Base-by-base conservation (phyloP, 2,113 vertebrate species). In the Hydrolagus affinis region DNA sequence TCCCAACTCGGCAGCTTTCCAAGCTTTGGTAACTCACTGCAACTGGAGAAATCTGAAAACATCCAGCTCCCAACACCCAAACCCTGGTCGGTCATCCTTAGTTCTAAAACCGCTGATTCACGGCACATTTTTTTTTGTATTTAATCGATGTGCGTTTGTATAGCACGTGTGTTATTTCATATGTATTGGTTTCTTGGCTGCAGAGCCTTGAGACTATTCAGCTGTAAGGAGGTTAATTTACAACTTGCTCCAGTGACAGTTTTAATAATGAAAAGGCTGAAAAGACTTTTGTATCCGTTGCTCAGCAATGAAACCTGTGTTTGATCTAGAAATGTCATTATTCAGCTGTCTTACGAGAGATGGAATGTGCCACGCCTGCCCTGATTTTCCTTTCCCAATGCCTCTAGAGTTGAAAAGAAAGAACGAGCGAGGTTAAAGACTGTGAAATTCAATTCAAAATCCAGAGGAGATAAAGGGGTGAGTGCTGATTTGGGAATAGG, bases 401-500 rank as follows among this genome's bases (percentile, higher is more conserved):
- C 56, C 86, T 66, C 59, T 89, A 99, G 97, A 87, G 97, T 99
- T 86, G 97, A 99, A 90, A 99, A 98, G 91, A 99, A 99, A 89
- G 97, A 99, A 90, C 86, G 97, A 88, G 97, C 97, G 0, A 92
- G 97, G 10, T 94, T 99, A 93, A 99, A 98, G 95, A 99, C 97
- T 0, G 97, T 99, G 88, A 99, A 99, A 90, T 99, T 99, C 88
- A 99, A 99, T 91, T 94, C 97, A 78, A 98, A 98, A 92, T 93
- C 96, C 74, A 95, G 96, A 92, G 93, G 93, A 88, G 97, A 98
- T 86, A 93, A 97, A 95, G 96, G 94, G 96, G 97, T 99, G 91
- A 97, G 97, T 95, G 89, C 88, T 44, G 44, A 44, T 19, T 64
- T 60, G 44, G 59, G 57, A 9, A 14, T 12, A 62, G 6, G 64